A percentile compares a stretch with the other conserved stretches of the same genome.
These are phyloP conservation scores for Pegoplata infirma DNA, from an alignment of 2,888 invertebrate genomes.

Conservation along the genomic window DNA sequence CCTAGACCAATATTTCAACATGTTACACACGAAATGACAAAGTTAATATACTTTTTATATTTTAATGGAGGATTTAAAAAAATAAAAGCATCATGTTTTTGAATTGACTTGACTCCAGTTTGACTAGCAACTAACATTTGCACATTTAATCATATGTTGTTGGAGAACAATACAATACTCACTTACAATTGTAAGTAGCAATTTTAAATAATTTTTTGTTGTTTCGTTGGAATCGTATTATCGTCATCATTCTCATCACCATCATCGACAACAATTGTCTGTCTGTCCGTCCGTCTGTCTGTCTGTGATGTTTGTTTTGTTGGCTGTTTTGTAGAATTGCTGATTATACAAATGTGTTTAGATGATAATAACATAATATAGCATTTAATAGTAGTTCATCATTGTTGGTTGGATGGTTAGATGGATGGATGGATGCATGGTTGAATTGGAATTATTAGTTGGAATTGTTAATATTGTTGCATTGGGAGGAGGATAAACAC, in stretches of 20 bases:
- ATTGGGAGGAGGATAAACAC: too few species aligned
- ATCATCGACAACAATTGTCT: constrained; percentile 25
- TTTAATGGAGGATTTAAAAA: too few species aligned
- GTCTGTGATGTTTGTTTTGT: constrained; percentile 9
- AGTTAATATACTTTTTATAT: too few species aligned
- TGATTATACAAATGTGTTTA: constrained; percentile 43
- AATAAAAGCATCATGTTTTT: constrained; percentile 11
- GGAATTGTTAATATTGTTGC: neutral
- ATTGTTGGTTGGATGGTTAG: neutral
- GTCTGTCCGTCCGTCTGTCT: too few species aligned
- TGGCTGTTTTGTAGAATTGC: constrained; percentile 12
- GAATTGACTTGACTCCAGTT: constrained; percentile 13
- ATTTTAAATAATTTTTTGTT: constrained; percentile 43
- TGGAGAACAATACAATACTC: constrained; percentile 36
- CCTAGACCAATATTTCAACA: too few species aligned
- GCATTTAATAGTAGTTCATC: neutral
- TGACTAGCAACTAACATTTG: constrained; percentile 16
- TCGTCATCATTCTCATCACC: constrained; percentile 17
- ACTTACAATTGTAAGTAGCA: constrained; percentile 47
- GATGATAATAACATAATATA: constrained; percentile 10
- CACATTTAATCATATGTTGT: constrained; percentile 55
- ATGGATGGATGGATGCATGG: neutral
- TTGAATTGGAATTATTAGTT: neutral
- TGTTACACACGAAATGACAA: too few species aligned
- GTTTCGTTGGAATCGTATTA: constrained; percentile 35